Evolutionary conservation across 2,113 vertebrate genomes (phyloP), one percentile per base, ranked within the genome.

Genomic region (Phrynosoma platyrhinos): DNA sequence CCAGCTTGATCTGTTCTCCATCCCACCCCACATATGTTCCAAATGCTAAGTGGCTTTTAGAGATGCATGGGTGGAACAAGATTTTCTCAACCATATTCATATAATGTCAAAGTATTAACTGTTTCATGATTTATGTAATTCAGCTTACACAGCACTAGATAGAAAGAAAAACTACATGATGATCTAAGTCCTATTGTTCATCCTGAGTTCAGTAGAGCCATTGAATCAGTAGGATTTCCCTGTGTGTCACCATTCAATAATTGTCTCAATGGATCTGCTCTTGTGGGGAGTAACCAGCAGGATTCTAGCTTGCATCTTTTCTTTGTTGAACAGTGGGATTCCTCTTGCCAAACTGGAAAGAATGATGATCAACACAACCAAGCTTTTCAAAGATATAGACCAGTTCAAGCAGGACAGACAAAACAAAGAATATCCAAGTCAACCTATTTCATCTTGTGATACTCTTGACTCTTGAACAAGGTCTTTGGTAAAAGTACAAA

Each of bases 11-110:
- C 79, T 88, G 79, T 88, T 76, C 71, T 82, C 58, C 86, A 66
- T 82, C 79, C 86, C 80, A 82, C 86, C 74, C 30, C 62, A 62
- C 79, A 82, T 88, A 88, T 88, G 86, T 53, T 88, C 72, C 79
- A 82, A 64, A 52, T 88, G 71, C 20, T 82, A 82, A 88, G 76
- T 82, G 47, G 36, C 79, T 88, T 82, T 66, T 40, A 82, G 55
- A 82, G 42, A 75, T 52, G 42, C n/a, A 64, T 64, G 18, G 23
- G 4, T 40, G 69, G 69, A 82, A 10, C 55, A 75, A 55, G 75
- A 64, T 76, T 82, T 75, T 40, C 30, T 87, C 20, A 21, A 75
- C 64, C 20, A 75, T 74, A 76, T 82, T 53, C 36, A 66, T 88
- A 30, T n/a, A 32, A 64, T 82, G 74, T 82, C 42, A 52, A 52